These are phyloP conservation scores for Protomyctophum bolini DNA, from an alignment of 2,113 vertebrate species.

Conservation along the genomic window DNA sequence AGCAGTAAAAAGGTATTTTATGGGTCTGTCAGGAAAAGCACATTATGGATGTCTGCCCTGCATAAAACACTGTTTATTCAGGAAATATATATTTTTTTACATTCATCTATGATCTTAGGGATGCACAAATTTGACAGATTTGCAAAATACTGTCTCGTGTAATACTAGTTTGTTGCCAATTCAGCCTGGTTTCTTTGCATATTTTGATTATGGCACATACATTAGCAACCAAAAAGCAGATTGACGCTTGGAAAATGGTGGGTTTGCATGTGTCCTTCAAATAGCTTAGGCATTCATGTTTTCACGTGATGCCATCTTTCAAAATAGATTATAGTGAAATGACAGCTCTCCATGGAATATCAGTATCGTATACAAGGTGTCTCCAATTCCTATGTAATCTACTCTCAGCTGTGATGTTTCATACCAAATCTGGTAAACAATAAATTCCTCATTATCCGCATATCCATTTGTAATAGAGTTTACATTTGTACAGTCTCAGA, in stretches of 20 bases:
- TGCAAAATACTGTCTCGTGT: slow-evolving; percentile 31
- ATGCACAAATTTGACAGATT: slow-evolving; percentile 55
- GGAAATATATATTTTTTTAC: slow-evolving; percentile 44
- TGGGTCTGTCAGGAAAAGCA: slow-evolving; percentile 76
- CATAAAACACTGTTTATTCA: slow-evolving; percentile 71
- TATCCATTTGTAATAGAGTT: no score
- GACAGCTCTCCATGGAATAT: slow-evolving; percentile 51
- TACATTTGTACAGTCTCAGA: no score
- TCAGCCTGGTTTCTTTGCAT: slow-evolving; percentile 52
- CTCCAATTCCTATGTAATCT: slow-evolving; percentile 55
- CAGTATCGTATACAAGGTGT: slow-evolving; percentile 38
- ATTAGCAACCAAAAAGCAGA: slow-evolving; percentile 55
- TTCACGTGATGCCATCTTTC: slow-evolving; percentile 56
- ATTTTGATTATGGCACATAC: slow-evolving; percentile 61
- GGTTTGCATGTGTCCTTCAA: slow-evolving; percentile 36
- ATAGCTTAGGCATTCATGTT: slow-evolving; percentile 39
- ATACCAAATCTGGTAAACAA: slow-evolving; percentile 10
- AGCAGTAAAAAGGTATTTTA: slow-evolving; percentile 81
- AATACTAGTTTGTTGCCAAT: slow-evolving; percentile 58
- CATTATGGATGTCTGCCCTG: slow-evolving; percentile 67
- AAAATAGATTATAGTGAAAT: slow-evolving; percentile 62
- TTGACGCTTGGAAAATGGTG: slow-evolving; percentile 51
- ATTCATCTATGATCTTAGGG: slow-evolving; percentile 44
- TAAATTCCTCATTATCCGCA: no score
- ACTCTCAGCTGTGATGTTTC: slow-evolving; percentile 30